Evolutionary conservation across 2,113 vertebrate species (phyloP), one percentile per base, ranked within the genome.

Genomic region (Amphiprion percula): DNA sequence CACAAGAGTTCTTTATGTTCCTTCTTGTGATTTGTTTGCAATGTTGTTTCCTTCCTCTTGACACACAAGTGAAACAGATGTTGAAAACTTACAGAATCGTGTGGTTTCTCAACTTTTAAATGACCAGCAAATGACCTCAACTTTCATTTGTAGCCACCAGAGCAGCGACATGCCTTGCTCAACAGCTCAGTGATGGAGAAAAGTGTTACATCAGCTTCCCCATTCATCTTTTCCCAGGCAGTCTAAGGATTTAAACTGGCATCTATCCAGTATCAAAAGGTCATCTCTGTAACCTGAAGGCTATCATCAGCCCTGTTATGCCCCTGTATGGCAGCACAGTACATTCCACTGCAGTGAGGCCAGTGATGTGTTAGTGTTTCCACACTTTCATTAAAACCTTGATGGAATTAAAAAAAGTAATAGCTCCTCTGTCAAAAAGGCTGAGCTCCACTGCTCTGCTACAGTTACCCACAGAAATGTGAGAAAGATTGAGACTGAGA

Each of bases 251-350:
- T 72, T 21, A 65, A 55, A 41, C 47, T 79, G 78, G 73, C 76
- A 50, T 64, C 28, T 47, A n/a, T 84, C 41, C 61, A 74, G 62
- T 50, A 5, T 30, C 80, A 72, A 33, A 79, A 76, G 59, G 64
- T 37, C 47, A 49, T 41, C 33, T 77, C 72, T 74, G 4, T 33
- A 73, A 77, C 65, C 71, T 72, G 23, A 23, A 58, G 37, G 41
- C 30, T 46, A 72, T 72, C 10, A 37, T 72, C 28, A 12, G 28
- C 47, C 28, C 77, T 46, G 74, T 74, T 86, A 58, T 80, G 84
- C 58, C 77, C 63, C 80, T 69, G 52, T 84, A 86, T 76, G 69
- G 77, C 77, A 87, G 62, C 55, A 68, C 23, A 61, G 49, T 68
- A 23, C 72, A 83, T 71, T 80, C 77, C 72, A 24, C 39, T 14